Base-by-base conservation (phyloP, 2,113 vertebrate genomes). In the Psettodes erumei region DNA sequence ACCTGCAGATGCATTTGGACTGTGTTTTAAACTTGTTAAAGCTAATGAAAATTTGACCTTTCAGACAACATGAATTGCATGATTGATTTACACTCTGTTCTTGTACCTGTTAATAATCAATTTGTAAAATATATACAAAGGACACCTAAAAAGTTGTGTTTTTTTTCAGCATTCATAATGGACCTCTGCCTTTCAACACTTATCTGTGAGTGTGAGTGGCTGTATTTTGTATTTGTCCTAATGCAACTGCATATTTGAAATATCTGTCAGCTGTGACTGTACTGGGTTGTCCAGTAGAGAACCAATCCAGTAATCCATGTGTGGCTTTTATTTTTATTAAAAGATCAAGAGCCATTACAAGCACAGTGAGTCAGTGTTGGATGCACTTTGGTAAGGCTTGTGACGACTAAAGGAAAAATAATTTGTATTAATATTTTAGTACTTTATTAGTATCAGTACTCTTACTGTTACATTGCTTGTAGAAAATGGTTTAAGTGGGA, bases 251-350 rank as follows among this genome's bases (percentile, higher is more conserved):
- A 45, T 43, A 60, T 70, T 35, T 82, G 53, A 76, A 59, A 74
- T n/a, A 78, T 78, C 51, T 75, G 4, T 61, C 66, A 50, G 47
- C 47, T 67, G 23, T 62, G 15, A 62, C 21, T 72, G 27, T 67
- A 27, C 16, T n/a, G 28, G 30, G 4, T 74, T 76, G 76, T 79
- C 28, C 37, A 50, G 15, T 65, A 43, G 6, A 66, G 55, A 50
- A 2, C 6, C 6, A 61, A 82, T 79, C 76, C 21, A 70, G 47
- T 63, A 15, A 33, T 72, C 38, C 2, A 18, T 50, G 8, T 43
- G 8, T 70, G 38, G 48, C 0, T 64, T 50, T 62, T 75, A 16
- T 30, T 70, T 61, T 54, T 56, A 62, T 68, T 38, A 42, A 75
- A 71, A 40, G 8, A 5, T 72, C 21, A 33, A 38, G 27, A 6